These are phyloP conservation scores for Lochmaea crataegi DNA, from an alignment of 2,888 invertebrate genomes.

Conservation along the genomic window DNA sequence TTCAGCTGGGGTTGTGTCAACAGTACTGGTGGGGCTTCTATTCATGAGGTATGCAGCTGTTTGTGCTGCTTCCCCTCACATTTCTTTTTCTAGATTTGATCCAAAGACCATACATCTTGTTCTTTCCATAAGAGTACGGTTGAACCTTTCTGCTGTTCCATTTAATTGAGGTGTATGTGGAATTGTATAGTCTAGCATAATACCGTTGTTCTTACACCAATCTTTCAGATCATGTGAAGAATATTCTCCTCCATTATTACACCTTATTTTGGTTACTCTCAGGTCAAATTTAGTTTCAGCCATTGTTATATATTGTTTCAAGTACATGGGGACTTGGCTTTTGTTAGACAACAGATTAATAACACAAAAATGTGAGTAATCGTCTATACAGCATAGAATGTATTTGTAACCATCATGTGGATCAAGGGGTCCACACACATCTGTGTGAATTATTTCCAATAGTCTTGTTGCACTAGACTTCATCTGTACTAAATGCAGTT, in stretches of 20 bases:
- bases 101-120: too few species aligned
- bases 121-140: too few species aligned
- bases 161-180: not conserved
- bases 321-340: too few species aligned
- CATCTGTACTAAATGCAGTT: not conserved
- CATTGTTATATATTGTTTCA: too few species aligned
- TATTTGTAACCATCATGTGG: not conserved
- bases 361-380: too few species aligned
- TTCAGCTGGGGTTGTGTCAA: not conserved
- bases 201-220: not conserved
- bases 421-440: not conserved
- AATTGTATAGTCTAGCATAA: not conserved
- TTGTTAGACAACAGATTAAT: too few species aligned
- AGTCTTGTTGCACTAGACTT: not conserved
- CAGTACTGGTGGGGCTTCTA: not conserved
- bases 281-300: not conserved
- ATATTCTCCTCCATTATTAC: not conserved
- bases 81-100: not conserved
- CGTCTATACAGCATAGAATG: too few species aligned
- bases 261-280: not conserved
- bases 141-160: not conserved
- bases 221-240: not conserved
- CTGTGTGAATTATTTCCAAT: not conserved
- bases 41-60: not conserved
- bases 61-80: too few species aligned